phyloP scores from a whole-genome alignment of 92 coral and sea anemone genomes.

The Siderastrea siderea region DNA sequence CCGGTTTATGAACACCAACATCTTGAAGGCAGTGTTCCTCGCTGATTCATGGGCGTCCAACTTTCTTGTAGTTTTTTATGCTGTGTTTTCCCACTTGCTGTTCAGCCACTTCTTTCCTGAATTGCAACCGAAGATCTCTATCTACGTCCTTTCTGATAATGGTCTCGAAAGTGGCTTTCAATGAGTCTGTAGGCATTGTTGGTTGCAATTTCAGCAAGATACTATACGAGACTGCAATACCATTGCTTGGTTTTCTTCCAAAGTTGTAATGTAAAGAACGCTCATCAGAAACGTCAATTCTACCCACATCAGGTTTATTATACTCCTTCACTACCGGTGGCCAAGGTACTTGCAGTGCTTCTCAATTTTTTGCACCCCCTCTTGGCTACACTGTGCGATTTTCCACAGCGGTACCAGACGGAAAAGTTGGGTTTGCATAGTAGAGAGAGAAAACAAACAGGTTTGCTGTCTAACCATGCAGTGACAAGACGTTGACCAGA shows the following conservation, averaged over 20 bases:
- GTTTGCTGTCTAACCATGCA: constrained; percentile 22
- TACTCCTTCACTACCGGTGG: constrained; percentile 8
- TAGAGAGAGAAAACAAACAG: constrained; percentile 17
- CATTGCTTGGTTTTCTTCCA: not conserved
- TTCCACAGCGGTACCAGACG: not conserved
- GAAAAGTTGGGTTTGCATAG: not conserved
- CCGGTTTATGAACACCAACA: not conserved
- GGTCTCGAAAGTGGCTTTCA: constrained; percentile 1
- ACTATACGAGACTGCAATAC: not conserved
- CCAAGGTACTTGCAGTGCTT: constrained; percentile 10
- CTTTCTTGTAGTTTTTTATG: not conserved
- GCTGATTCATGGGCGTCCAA: not conserved
- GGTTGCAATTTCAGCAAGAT: constrained; percentile 8
- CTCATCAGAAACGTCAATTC: constrained; percentile 27
- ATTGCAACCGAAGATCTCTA: not conserved
- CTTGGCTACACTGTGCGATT: not conserved
- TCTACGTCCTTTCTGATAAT: not conserved
- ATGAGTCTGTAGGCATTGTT: constrained; percentile 19
- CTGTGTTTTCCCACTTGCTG: not conserved
- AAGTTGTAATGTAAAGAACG: not conserved
- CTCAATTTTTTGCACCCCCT: not conserved
- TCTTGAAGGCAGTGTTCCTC: not conserved
- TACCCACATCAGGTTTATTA: constrained; percentile 2
- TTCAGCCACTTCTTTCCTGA: constrained; percentile 7
- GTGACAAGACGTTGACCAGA: not conserved